Percentiles rank a stretch among this genome's conserved stretches.
Evolutionary conservation across 2,888 invertebrate genomes (phyloP).

Genomic region (Perdita meconis): DNA sequence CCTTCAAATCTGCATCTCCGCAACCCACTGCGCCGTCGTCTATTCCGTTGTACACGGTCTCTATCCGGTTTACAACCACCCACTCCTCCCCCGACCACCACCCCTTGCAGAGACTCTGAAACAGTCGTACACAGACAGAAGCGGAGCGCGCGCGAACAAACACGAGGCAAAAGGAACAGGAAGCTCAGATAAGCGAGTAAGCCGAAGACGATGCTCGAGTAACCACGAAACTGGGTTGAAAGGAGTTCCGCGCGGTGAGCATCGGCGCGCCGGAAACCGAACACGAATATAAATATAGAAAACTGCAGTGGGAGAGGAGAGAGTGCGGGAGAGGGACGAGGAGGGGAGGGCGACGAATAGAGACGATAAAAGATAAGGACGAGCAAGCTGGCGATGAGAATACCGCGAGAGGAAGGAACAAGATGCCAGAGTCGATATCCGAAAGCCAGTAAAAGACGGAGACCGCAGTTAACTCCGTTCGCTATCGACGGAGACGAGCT

Average conservation of each 20-base stretch:
- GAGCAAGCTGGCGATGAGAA: neutral
- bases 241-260: conserved; percentile 7
- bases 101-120: too few relatives aligned
- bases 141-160: too few relatives aligned
- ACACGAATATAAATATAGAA: conserved; percentile 41
- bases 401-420: neutral
- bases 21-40: too few relatives aligned
- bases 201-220: neutral
- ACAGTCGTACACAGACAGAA: too few relatives aligned
- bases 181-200: neutral
- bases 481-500: neutral
- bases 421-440: neutral
- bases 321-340: neutral
- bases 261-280: conserved; percentile 18
- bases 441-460: neutral
- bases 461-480: neutral
- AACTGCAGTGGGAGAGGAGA: neutral
- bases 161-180: conserved; percentile 9
- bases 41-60: too few relatives aligned
- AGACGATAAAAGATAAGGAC: conserved; percentile 53
- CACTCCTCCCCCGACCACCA: too few relatives aligned
- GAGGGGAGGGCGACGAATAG: neutral
- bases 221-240: conserved; percentile 34
- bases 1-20: too few relatives aligned
- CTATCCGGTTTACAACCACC: too few relatives aligned